Conservation (phyloP, 2,888 invertebrate species). For the Philereme transversata region DNA sequence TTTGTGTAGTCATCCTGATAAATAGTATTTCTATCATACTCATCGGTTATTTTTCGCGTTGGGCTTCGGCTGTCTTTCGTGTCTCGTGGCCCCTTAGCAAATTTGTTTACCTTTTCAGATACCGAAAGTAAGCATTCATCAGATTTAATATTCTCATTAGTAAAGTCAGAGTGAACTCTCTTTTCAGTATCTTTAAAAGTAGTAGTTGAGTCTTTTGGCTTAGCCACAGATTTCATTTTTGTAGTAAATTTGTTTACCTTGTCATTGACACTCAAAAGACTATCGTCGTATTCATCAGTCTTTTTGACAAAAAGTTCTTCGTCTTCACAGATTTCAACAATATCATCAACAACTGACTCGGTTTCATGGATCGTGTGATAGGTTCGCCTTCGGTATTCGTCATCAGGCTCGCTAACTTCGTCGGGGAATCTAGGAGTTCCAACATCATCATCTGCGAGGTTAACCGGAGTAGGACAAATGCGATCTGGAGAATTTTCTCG, state of each 20-base stretch:
- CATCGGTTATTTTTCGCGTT: constrained; percentile 69
- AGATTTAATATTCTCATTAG: constrained; percentile 75
- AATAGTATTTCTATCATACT: constrained; percentile 82
- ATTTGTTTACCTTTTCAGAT: constrained; percentile 88
- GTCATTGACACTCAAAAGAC: constrained; percentile 82
- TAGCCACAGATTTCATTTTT: constrained; percentile 62
- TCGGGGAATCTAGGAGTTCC: constrained; percentile 89
- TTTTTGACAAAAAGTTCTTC: constrained; percentile 73
- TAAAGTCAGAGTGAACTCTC: constrained; percentile 77
- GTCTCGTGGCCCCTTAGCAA: constrained; percentile 77
- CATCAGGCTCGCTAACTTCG: constrained; percentile 89
- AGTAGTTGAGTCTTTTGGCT: constrained; percentile 56
- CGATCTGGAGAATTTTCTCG: constrained; percentile 90
- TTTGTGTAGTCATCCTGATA: constrained; percentile 78
- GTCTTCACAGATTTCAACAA: constrained; percentile 81
- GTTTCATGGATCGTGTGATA: constrained; percentile 82
- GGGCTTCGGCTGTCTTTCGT: constrained; percentile 68
- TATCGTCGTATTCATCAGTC: constrained; percentile 75
- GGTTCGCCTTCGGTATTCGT: constrained; percentile 74
- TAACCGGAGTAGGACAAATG: constrained; percentile 87
- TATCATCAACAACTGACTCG: constrained; percentile 84
- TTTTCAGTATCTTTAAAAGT: constrained; percentile 64
- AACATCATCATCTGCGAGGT: constrained; percentile 82
- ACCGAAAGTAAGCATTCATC: constrained; percentile 87
- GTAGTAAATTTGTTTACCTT: constrained; percentile 81